These are phyloP conservation scores for Pseudolaguvia tuberculata DNA, from an alignment of 2,113 vertebrate genomes.

Conservation along the genomic window DNA sequence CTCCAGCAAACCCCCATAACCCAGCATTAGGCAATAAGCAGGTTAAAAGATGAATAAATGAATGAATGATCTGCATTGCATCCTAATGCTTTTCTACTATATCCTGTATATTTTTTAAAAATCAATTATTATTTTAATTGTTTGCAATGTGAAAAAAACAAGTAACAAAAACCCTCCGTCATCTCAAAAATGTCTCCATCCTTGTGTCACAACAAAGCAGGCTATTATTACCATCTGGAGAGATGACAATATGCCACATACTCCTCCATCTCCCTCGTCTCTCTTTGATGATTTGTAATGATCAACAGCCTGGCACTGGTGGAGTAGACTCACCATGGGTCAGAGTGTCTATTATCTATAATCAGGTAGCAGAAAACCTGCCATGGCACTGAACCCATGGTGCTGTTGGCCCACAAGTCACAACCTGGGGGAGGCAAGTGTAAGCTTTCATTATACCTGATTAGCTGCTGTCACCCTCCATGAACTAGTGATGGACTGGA, in stretches of 20 bases:
- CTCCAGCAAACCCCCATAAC: no score
- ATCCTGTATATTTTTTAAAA: background rate
- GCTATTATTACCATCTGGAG: constrained; percentile 26
- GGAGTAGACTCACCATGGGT: background rate
- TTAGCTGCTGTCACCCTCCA: constrained; percentile 42
- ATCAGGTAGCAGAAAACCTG: constrained; percentile 26
- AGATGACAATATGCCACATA: background rate
- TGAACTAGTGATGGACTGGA: constrained; percentile 15
- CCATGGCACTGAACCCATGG: constrained; percentile 36
- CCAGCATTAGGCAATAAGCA: no score
- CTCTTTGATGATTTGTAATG: constrained; percentile 37
- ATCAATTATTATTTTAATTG: background rate
- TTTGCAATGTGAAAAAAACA: background rate
- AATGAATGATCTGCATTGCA: background rate
- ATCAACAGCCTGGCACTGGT: constrained; percentile 12
- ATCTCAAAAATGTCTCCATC: background rate
- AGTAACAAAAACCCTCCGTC: background rate
- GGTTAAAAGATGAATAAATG: no score
- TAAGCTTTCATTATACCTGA: constrained; percentile 41
- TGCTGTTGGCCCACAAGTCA: constrained; percentile 29
- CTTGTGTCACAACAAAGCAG: constrained; percentile 5
- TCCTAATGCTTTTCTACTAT: background rate
- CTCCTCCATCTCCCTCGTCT: background rate
- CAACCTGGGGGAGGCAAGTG: constrained; percentile 17
- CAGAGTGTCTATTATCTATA: constrained; percentile 2